Conservation (phyloP, 1,140 invertebrate species). For the Papilio glaucus region DNA sequence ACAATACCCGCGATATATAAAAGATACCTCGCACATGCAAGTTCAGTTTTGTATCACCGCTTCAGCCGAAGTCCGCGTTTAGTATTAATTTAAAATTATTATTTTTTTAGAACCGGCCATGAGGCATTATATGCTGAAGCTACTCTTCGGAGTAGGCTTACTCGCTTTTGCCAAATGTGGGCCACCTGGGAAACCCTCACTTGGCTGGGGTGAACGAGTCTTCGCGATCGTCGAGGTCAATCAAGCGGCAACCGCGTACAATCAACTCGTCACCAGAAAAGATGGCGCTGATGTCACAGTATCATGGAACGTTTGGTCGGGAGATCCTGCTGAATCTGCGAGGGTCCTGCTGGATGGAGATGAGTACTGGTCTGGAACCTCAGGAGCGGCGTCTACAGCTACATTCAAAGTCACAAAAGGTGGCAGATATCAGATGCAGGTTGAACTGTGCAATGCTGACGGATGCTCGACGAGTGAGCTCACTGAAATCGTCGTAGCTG, state of each 20-base stretch:
- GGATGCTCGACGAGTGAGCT: constrained; percentile 70
- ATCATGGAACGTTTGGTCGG: constrained; percentile 76
- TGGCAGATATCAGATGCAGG: constrained; percentile 71
- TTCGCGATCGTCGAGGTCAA: constrained; percentile 79
- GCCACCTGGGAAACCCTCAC: constrained; percentile 69
- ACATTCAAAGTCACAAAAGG: constrained; percentile 74
- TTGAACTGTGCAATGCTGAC: constrained; percentile 72
- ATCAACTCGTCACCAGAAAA: constrained; percentile 69
- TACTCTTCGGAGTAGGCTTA: constrained; percentile 56
- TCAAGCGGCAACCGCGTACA: constrained; percentile 77
- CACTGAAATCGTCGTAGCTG: constrained; percentile 73
- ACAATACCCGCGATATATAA: constrained; percentile 74
- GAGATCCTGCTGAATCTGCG: constrained; percentile 65
- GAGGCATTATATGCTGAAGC: constrained; percentile 58
- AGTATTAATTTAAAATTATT: constrained; percentile 57
- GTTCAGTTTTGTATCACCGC: constrained; percentile 62
- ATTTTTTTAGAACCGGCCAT: constrained; percentile 73
- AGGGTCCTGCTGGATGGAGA: constrained; percentile 66
- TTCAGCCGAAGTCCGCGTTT: constrained; percentile 59
- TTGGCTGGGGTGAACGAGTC: constrained; percentile 75
- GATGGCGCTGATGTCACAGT: constrained; percentile 73
- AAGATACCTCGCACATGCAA: constrained; percentile 62
- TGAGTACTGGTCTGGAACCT: constrained; percentile 67
- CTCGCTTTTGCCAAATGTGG: constrained; percentile 59
- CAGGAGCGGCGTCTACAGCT: constrained; percentile 61